A percentile compares a stretch with the other conserved stretches of the same genome.
Evolutionary conservation across 1,140 invertebrate species (phyloP).

Genomic region (Pristionchus pacificus): DNA sequence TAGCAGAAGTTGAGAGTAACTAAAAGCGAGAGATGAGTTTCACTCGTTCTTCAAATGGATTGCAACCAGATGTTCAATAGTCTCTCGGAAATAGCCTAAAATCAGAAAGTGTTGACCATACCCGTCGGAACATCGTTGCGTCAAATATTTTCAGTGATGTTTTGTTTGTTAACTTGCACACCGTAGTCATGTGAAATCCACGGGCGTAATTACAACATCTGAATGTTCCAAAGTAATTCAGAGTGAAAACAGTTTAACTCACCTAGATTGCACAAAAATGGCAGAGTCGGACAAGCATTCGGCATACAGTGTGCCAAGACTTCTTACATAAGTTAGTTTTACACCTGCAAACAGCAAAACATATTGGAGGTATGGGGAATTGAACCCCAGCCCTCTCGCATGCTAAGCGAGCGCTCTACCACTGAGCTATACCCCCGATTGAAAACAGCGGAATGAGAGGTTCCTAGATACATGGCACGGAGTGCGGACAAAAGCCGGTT

Average conservation of each 20-base stretch:
- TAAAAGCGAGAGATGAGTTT: slow-evolving; percentile 25
- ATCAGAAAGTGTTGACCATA: slow-evolving; percentile 8
- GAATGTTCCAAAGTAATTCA: no score
- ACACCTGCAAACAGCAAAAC: slow-evolving; percentile 48
- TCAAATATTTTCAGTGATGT: slow-evolving; percentile 58
- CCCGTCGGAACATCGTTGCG: slow-evolving; percentile 46
- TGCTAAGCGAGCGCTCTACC: slow-evolving; percentile 54
- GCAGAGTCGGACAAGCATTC: slow-evolving; percentile 64
- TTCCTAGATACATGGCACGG: no score
- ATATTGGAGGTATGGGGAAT: no score
- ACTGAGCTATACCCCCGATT: slow-evolving; percentile 45
- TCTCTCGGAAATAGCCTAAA: not conserved
- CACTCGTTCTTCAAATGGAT: no score
- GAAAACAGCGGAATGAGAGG: no score
- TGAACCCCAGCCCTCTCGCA: no score
- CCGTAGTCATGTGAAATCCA: slow-evolving; percentile 63
- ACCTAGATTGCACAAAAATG: slow-evolving; percentile 62
- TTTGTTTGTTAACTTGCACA: slow-evolving; percentile 60
- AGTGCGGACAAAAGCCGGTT: no score
- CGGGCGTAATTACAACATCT: slow-evolving; percentile 64
- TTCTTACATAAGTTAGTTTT: slow-evolving; percentile 53
- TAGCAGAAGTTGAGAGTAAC: slow-evolving; percentile 57
- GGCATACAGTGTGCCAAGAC: slow-evolving; percentile 59
- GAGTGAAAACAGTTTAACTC: no score
- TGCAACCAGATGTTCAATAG: no score